These are phyloP conservation scores for Ivindomyrus marchei DNA, from an alignment of 2,113 vertebrate genomes.

Conservation along the genomic window DNA sequence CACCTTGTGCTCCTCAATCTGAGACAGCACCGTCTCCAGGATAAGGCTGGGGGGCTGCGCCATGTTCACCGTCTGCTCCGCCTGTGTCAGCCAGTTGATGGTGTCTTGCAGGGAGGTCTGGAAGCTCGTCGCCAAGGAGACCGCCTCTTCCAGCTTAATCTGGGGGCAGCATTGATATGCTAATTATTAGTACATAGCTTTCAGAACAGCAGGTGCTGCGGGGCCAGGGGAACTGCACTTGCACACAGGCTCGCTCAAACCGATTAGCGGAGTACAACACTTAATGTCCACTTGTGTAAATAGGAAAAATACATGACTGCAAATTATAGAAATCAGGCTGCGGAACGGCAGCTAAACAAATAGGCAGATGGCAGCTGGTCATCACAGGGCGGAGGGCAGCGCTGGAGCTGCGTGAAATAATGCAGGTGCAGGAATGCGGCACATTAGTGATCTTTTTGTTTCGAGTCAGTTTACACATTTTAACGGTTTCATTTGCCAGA, in stretches of 20 bases:
- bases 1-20: constrained; percentile 98
- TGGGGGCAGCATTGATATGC: constrained; percentile 37
- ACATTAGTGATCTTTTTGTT: not conserved
- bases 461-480: not conserved
- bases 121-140: constrained; percentile 85
- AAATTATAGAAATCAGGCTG: not conserved
- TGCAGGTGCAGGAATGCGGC: not conserved
- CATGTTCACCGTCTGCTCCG: constrained; percentile 88
- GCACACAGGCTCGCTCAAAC: not conserved
- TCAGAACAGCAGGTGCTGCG: not conserved
- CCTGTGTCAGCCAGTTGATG: constrained; percentile 96
- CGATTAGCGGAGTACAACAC: not conserved
- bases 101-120: constrained; percentile 96
- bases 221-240: not conserved
- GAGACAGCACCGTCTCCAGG: constrained; percentile 81
- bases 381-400: not conserved
- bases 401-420: not conserved
- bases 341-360: not conserved
- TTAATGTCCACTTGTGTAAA: not conserved
- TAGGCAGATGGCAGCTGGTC: not conserved
- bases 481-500: not conserved
- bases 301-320: not conserved
- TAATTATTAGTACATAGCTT: not conserved
- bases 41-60: constrained; percentile 85
- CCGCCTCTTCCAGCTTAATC: constrained; percentile 88